Evolutionary conservation across 2,113 vertebrate species (phyloP), one percentile per base, ranked within the genome.

Genomic region (Stegostoma tigrinum): DNA sequence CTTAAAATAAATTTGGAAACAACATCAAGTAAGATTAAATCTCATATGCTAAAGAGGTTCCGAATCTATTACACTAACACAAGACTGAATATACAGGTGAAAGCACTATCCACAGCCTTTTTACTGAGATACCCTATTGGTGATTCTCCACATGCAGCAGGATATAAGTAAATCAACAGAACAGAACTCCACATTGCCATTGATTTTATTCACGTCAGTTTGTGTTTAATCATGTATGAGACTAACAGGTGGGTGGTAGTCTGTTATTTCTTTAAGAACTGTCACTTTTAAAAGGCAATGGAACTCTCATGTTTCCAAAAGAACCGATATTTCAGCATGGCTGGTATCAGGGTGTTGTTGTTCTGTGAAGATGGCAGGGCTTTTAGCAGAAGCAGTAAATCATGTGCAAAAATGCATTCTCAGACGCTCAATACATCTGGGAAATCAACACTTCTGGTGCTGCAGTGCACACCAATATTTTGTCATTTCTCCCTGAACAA

Each of bases 321-420:
- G 30, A 67, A 24, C 34, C 23, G 61, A 23, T 12, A 42, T 94
- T 94, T 68, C 91, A 12, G n/a, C 91, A 68, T 94, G n/a, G 24
- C 91, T 19, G 42, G 89, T 15, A 1, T n/a, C 89, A 93, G 55
- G 7, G 55, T 66, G 24, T n/a, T 19, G 30, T 5, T 93, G 61
- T 21, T 86, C 27, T 0, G 15, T 27, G 68, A 95, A 95, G 23
- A 67, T 68, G 45, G 66, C 67, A 72, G 30, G 30, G 93, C 93
- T 95, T 95, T 95, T 48, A 95, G 66, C 38, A 70, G 68, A 95
- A 68, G 24, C 42, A 38, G 34, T 38, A 45, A 94, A 68, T 94
- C 66, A 45, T 45, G 38, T 2, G 6, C 66, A 45, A 94, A 94
- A 94, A 24, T 68, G n/a, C 30, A 45, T 94, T 42, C 68, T 94